Percentiles rank a stretch among this genome's conserved stretches.
Evolutionary conservation across 2,888 invertebrate genomes (phyloP).

Genomic region (Flexamia atlantica): DNA sequence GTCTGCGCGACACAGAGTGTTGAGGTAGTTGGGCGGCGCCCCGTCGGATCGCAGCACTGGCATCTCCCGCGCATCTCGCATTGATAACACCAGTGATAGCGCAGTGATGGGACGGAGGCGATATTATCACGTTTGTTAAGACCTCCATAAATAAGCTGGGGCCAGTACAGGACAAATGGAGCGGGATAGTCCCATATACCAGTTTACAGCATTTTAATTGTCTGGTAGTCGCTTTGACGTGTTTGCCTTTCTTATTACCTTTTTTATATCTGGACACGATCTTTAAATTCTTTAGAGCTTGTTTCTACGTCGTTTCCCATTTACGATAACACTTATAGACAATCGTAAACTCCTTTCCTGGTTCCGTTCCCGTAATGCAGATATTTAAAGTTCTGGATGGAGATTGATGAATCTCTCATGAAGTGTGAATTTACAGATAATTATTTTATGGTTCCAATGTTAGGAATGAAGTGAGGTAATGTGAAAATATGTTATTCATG

Average conservation of each 20-base stretch:
- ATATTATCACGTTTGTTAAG: constrained; percentile 25
- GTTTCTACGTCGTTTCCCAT: background rate
- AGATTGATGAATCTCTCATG: too few species aligned
- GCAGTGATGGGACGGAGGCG: background rate
- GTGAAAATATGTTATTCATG: too few species aligned
- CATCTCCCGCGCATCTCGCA: background rate
- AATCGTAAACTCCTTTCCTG: constrained; percentile 32
- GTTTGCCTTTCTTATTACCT: constrained; percentile 26
- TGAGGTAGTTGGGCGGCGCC: background rate
- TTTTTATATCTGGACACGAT: constrained; percentile 54
- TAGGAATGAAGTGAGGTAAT: too few species aligned
- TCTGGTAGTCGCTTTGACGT: constrained; percentile 44
- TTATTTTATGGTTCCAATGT: too few species aligned
- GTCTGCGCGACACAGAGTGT: background rate
- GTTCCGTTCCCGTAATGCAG: constrained; percentile 36
- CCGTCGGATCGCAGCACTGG: constrained; percentile 24
- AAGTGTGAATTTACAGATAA: too few species aligned
- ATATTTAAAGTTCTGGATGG: constrained; percentile 23
- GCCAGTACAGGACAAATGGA: constrained; percentile 3
- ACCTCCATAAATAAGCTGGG: constrained; percentile 30
- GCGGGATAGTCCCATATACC: background rate
- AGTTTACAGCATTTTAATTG: constrained; percentile 48
- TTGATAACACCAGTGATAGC: background rate
- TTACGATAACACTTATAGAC: constrained; percentile 23
- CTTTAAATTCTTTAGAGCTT: constrained; percentile 54